Evolutionary conservation across 1,140 invertebrate genomes (phyloP).

Genomic region (Pseudomyrmex pallidus): DNA sequence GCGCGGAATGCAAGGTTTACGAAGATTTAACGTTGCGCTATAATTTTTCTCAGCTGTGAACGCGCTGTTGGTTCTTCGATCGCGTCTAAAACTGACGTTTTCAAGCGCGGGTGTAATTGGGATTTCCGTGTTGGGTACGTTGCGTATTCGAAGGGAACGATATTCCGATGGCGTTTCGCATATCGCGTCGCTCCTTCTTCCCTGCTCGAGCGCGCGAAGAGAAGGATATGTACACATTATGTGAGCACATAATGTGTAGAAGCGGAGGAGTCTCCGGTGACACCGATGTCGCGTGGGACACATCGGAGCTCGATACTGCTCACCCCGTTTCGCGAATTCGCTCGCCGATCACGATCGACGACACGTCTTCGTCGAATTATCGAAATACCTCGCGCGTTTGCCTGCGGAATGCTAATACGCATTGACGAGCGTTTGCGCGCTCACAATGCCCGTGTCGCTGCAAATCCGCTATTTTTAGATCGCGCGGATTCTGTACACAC

Average conservation of each 20-base stretch:
- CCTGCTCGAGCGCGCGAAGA: conserved; percentile 31
- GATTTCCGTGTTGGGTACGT: conserved; percentile 16
- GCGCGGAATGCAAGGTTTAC: too few relatives aligned
- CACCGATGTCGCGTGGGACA: conserved; percentile 64
- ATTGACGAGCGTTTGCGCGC: conserved; percentile 5
- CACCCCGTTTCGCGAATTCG: conserved; percentile 74
- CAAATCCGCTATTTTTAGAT: conserved; percentile 67
- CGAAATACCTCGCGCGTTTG: conserved; percentile 74
- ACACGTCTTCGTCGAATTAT: conserved; percentile 77
- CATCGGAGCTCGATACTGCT: conserved; percentile 65
- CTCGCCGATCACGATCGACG: conserved; percentile 76
- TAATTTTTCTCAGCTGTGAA: too few relatives aligned
- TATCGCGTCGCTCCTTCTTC: conserved; percentile 30
- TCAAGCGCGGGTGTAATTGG: neutral
- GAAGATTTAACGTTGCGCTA: too few relatives aligned
- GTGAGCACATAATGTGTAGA: conserved; percentile 27
- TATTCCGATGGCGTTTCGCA: conserved; percentile 30
- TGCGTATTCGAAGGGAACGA: conserved; percentile 12
- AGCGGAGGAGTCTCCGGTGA: conserved; percentile 25
- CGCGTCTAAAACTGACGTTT: conserved; percentile 28
- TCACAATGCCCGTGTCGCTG: conserved; percentile 39
- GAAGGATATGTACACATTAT: conserved; percentile 27
- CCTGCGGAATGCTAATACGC: conserved; percentile 71
- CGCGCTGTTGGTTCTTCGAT: neutral
- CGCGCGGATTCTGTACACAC: conserved; percentile 1